Evolutionary conservation across 2,113 vertebrate genomes (phyloP).

Genomic region (Colossoma macropomum): DNA sequence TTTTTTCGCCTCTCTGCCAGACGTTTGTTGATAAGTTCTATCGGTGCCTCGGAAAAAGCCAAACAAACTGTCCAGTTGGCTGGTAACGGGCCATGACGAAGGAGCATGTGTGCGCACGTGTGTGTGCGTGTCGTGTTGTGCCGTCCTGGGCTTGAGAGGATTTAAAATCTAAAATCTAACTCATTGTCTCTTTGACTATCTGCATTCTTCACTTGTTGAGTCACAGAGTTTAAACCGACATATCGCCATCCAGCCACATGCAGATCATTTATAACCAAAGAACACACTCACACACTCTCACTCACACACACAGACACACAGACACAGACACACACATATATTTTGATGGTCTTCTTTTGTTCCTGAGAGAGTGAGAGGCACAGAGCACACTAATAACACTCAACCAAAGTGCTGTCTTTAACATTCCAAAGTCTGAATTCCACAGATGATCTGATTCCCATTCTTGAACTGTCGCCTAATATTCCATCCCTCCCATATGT

Average conservation of each 20-base stretch:
- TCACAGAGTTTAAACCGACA: slow-evolving; percentile 40
- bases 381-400: background rate
- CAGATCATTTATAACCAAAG: slow-evolving; percentile 35
- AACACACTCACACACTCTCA: slow-evolving; percentile 45
- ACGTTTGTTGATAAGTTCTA: slow-evolving; percentile 31
- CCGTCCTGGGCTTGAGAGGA: slow-evolving; percentile 6
- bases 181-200: background rate
- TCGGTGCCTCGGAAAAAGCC: slow-evolving; percentile 49
- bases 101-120: slow-evolving; percentile 11
- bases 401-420: background rate
- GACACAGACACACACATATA: slow-evolving; percentile 27
- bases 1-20: slow-evolving; percentile 1
- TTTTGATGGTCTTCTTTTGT: background rate
- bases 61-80: slow-evolving; percentile 13
- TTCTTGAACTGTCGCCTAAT: background rate
- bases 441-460: background rate
- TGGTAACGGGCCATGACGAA: slow-evolving; percentile 9
- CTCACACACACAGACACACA: slow-evolving; percentile 43
- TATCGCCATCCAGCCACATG: slow-evolving; percentile 28
- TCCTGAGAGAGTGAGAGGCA: background rate
- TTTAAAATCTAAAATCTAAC: background rate
- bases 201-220: slow-evolving; percentile 23
- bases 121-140: background rate
- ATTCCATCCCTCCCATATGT: background rate
- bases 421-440: slow-evolving; percentile 17